A percentile compares a stretch with the other conserved stretches of the same genome.
These are phyloP conservation scores for Schlechtendalia chinensis DNA, from an alignment of 1,140 invertebrate genomes.

Conservation along the genomic window DNA sequence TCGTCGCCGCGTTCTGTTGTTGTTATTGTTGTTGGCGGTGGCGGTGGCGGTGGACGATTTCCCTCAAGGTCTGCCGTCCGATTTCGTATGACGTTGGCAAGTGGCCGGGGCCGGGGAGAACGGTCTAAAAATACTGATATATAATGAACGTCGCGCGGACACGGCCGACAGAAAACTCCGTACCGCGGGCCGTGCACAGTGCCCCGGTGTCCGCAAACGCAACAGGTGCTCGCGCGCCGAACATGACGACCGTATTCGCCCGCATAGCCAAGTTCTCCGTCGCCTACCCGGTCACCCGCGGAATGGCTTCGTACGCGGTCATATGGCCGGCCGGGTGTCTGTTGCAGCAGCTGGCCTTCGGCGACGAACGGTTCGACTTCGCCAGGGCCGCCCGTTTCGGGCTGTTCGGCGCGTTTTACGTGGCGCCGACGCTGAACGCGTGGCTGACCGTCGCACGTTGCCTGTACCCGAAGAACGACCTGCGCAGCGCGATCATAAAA, in stretches of 20 bases:
- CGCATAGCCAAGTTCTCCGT: slow-evolving; percentile 57
- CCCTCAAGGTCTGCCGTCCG: too few species aligned
- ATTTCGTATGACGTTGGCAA: too few species aligned
- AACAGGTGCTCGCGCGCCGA: too few species aligned
- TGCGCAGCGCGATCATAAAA: slow-evolving; percentile 68
- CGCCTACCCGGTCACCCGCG: slow-evolving; percentile 63
- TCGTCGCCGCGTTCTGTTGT: too few species aligned
- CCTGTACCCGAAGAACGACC: slow-evolving; percentile 65
- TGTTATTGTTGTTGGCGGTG: too few species aligned
- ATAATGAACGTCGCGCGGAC: too few species aligned
- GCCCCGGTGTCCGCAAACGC: too few species aligned
- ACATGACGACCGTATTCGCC: slow-evolving; percentile 44
- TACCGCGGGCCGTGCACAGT: too few species aligned
- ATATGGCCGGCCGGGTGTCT: slow-evolving; percentile 70
- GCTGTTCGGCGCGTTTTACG: slow-evolving; percentile 68
- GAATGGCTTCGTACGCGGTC: slow-evolving; percentile 70
- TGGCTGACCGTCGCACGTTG: slow-evolving; percentile 66
- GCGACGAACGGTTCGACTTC: slow-evolving; percentile 48
- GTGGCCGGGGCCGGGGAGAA: too few species aligned
- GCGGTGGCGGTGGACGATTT: too few species aligned
- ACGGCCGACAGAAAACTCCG: too few species aligned
- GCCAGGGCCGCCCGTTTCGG: slow-evolving; percentile 60
- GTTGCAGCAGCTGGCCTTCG: slow-evolving; percentile 59
- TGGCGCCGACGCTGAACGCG: slow-evolving; percentile 69
- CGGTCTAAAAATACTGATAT: neutral